Percentiles rank a stretch among this genome's conserved stretches.
Conservation (phyloP, 2,888 invertebrate genomes). For the Ochropleura leucogaster region DNA sequence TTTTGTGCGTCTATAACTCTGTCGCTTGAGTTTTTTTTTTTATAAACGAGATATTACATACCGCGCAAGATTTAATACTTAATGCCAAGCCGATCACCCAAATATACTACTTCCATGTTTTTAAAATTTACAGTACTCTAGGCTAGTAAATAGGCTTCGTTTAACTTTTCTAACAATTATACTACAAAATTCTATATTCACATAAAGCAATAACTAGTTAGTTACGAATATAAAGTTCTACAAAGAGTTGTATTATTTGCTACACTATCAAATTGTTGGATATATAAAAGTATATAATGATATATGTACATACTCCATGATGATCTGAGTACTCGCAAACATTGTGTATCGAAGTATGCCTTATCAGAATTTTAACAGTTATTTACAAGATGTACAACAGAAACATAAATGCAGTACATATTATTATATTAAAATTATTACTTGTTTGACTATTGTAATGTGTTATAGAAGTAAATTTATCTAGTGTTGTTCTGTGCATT, state of each 20-base stretch:
- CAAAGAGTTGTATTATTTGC: constrained; percentile 36
- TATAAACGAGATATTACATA: constrained; percentile 2
- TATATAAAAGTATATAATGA: constrained; percentile 22
- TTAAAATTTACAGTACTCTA: constrained; percentile 7
- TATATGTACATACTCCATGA: constrained; percentile 20
- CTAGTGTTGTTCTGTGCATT: constrained; percentile 45
- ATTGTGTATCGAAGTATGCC: constrained; percentile 49
- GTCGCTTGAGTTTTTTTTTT: constrained; percentile 9
- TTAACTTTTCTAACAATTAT: neutral
- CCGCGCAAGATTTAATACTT: constrained; percentile 9
- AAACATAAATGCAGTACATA: constrained; percentile 54
- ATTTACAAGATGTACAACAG: constrained; percentile 59
- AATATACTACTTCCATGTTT: neutral
- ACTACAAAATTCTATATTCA: constrained; percentile 19
- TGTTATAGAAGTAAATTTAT: constrained; percentile 62
- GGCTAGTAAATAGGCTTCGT: neutral
- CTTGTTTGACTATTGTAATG: constrained; percentile 53
- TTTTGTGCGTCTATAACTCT: constrained; percentile 3
- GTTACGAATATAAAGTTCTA: constrained; percentile 33
- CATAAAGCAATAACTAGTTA: constrained; percentile 51
- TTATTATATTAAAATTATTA: constrained; percentile 55
- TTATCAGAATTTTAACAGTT: constrained; percentile 52
- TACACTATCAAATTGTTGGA: constrained; percentile 33
- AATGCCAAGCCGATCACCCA: neutral
- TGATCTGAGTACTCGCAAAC: constrained; percentile 40